Evolutionary conservation across 1,140 invertebrate genomes (phyloP).

Genomic region (Maniola jurtina): DNA sequence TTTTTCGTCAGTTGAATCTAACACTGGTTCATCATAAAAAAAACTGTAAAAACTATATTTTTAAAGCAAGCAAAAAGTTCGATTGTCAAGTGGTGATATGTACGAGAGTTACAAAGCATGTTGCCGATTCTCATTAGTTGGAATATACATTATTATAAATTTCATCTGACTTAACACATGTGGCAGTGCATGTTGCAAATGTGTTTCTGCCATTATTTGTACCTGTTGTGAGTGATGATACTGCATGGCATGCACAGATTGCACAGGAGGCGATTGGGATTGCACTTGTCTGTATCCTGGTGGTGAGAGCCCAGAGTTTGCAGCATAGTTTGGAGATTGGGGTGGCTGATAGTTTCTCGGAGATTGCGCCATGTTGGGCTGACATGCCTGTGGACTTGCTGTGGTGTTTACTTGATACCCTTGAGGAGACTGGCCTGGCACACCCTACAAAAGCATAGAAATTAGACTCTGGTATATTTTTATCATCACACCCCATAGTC

Average conservation of each 20-base stretch:
- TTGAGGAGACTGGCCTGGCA: slow-evolving; percentile 58
- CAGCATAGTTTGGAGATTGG: slow-evolving; percentile 59
- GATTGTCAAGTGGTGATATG: no score
- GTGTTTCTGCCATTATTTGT: slow-evolving; percentile 11
- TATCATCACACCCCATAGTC: no score
- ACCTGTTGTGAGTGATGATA: slow-evolving; percentile 72
- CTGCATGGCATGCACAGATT: slow-evolving; percentile 64
- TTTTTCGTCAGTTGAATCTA: no score
- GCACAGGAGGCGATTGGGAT: slow-evolving; percentile 63
- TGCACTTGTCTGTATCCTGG: slow-evolving; percentile 67
- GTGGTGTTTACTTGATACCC: slow-evolving; percentile 64
- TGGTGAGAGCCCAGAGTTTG: slow-evolving; percentile 58
- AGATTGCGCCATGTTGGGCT: slow-evolving; percentile 58
- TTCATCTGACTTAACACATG: no score
- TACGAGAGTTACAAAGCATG: no score
- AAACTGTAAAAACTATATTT: no score
- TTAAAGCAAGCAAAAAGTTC: no score
- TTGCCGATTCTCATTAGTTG: no score
- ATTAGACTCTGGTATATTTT: neutral
- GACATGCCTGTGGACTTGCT: slow-evolving; percentile 55
- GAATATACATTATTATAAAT: no score
- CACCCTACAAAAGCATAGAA: slow-evolving; percentile 41
- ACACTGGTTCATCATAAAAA: no score
- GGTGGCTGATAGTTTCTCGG: slow-evolving; percentile 64
- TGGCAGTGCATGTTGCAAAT: no score